Conservation (phyloP, 2,888 invertebrate species). For the Dolichopus griseipennis region DNA sequence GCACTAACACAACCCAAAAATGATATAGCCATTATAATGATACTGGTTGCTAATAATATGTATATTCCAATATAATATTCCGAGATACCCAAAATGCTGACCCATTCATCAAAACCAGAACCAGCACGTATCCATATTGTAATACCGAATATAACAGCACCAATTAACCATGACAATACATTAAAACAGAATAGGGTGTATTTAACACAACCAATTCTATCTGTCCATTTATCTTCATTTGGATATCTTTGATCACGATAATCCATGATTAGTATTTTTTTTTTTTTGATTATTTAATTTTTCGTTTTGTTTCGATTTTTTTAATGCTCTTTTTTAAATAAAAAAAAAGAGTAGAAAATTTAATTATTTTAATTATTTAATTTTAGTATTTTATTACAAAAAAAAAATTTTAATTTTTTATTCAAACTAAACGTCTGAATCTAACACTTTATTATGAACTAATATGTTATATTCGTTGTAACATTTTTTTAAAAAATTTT, state of each 20-base stretch:
- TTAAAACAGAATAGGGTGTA: conserved; percentile 75
- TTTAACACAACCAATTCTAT: conserved; percentile 62
- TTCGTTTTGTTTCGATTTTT: too few relatives aligned
- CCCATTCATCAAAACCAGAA: conserved; percentile 74
- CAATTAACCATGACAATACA: conserved; percentile 68
- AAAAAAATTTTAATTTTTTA: too few relatives aligned
- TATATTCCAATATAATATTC: conserved; percentile 79
- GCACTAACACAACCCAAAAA: conserved; percentile 79
- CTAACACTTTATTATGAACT: too few relatives aligned
- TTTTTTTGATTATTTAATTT: background rate
- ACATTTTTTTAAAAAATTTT: too few relatives aligned
- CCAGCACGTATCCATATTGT: conserved; percentile 76
- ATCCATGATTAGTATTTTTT: background rate
- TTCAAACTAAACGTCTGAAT: too few relatives aligned
- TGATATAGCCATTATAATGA: conserved; percentile 64
- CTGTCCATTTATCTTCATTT: background rate
- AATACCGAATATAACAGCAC: conserved; percentile 66
- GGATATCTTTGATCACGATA: background rate
- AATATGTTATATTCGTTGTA: too few relatives aligned
- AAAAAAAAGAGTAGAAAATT: too few relatives aligned
- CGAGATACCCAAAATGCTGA: conserved; percentile 61
- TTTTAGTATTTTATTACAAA: too few relatives aligned
- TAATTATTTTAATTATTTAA: too few relatives aligned
- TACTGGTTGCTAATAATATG: conserved; percentile 62
- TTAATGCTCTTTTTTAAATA: too few relatives aligned